Conservation (phyloP, 2,113 vertebrate species). For the Caretta caretta region DNA sequence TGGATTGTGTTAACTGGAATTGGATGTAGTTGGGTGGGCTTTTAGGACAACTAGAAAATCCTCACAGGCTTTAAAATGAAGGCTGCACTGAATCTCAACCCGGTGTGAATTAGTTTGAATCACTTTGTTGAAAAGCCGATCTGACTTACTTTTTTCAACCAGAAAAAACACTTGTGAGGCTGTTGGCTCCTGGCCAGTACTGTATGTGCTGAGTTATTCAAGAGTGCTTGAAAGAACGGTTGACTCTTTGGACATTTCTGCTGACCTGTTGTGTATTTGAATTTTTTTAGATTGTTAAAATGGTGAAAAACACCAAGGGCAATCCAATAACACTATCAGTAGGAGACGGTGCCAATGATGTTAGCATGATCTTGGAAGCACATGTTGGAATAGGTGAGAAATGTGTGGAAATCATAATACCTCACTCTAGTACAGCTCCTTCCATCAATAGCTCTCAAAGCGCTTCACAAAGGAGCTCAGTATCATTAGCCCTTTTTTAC, state of each 20-base stretch:
- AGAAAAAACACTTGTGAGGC: not conserved
- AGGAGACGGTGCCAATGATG: slow-evolving; percentile 97
- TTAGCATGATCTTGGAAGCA: slow-evolving; percentile 99
- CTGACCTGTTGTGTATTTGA: slow-evolving; percentile 14
- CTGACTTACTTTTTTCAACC: slow-evolving; percentile 7
- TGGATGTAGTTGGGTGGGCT: not conserved
- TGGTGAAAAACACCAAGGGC: slow-evolving; percentile 97
- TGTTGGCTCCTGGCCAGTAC: not conserved
- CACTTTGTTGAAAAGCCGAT: not conserved
- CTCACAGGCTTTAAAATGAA: not conserved
- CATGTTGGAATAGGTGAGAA: slow-evolving; percentile 97
- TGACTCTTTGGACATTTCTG: not conserved
- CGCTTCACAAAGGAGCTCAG: not conserved
- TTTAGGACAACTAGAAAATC: not conserved
- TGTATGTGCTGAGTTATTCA: slow-evolving; percentile 18
- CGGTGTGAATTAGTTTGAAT: slow-evolving; percentile 8
- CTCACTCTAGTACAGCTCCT: not conserved
- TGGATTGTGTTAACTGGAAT: slow-evolving; percentile 17
- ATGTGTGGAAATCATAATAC: not conserved
- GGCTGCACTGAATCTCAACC: not conserved
- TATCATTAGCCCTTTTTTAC: not conserved
- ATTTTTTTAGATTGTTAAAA: slow-evolving; percentile 89
- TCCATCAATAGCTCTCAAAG: not conserved
- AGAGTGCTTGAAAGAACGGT: not conserved
- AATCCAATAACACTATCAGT: slow-evolving; percentile 94